Percentiles rank a stretch among this genome's conserved stretches.
phyloP scores from a whole-genome alignment of 2,797 vertebrate species.

The Micropoecilia bifurca region DNA sequence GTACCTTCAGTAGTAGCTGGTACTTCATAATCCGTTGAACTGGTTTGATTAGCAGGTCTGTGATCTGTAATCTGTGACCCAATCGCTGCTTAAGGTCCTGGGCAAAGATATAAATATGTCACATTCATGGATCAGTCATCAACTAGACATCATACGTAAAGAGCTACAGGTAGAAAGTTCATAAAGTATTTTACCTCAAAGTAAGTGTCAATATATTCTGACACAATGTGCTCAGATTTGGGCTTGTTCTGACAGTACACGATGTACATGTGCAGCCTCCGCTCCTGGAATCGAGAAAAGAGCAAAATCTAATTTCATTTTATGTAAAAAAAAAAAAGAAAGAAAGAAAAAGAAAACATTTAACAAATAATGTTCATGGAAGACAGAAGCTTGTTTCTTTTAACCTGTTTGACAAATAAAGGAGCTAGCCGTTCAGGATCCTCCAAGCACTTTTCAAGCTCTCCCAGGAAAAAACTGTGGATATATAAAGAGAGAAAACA shows the following conservation, averaged over 20 bases:
- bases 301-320: not conserved
- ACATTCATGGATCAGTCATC: not conserved
- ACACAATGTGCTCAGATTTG: slow-evolving; percentile 99
- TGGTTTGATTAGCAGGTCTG: slow-evolving; percentile 96
- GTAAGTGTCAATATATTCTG: slow-evolving; percentile 98
- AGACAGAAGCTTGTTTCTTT: slow-evolving; percentile 33
- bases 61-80: slow-evolving; percentile 95
- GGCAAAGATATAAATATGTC: slow-evolving; percentile 26
- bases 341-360: not conserved
- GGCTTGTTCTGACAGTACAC: slow-evolving; percentile 99
- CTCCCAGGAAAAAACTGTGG: slow-evolving; percentile 94
- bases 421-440: slow-evolving; percentile 94
- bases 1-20: slow-evolving; percentile 95
- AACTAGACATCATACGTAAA: not conserved
- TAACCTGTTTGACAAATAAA: slow-evolving; percentile 96
- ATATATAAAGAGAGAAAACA: slow-evolving; percentile 9
- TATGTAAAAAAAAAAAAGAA: not conserved
- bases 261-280: slow-evolving; percentile 98
- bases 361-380: not conserved
- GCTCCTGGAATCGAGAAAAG: slow-evolving; percentile 82
- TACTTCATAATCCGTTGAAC: slow-evolving; percentile 99
- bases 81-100: slow-evolving; percentile 96
- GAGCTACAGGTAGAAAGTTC: not conserved
- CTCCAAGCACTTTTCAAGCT: slow-evolving; percentile 97
- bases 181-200: slow-evolving; percentile 89